Evolutionary conservation across 2,888 invertebrate genomes (phyloP), one percentile per base, ranked within the genome.

Genomic region (Pantelozetes paolii): DNA sequence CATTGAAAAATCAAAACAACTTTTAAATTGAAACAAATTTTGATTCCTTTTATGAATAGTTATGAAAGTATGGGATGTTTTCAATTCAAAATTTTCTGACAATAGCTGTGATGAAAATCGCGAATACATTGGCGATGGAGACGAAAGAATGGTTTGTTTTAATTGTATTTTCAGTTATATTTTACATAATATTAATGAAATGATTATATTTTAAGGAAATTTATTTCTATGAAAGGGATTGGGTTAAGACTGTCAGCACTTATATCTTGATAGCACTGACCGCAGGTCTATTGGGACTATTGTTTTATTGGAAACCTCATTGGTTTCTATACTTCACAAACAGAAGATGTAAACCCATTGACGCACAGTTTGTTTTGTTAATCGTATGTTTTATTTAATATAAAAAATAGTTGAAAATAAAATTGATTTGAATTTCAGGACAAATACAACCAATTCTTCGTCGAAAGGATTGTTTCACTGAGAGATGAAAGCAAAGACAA

Each of bases 251-350:
- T 36, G 74, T 76, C 3, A 3, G 81, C 15, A 80, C 81, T 9
- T 89, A 89, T 85, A 79, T 88, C 50, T 82, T 87, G 59, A 88
- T 90, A 42, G 79, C 88, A 48, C 77, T 90, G 72, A 89, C 90
- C 0, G 86, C 85, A 50, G 94, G 94, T 1, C 80, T 92, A 0
- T 86, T 95, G 0, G 86, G 91, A 76, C 83, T 87, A 78, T 81
- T 85, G 76, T 82, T 85, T 75, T 83, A 83, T 76, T 87, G 86
- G 82, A 85, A 84, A 82, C 86, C 86, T 18, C 82, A 83, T 70
- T 84, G 83, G 80, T 84, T 84, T 79, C 81, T 84, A 76, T 82
- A 75, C 28, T 74, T 84, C 75, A 86, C 85, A 81, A 87, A 85
- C 80, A 80, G 82, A 79, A 85, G 84, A 83, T 86, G 86, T 82